Base-by-base conservation (phyloP, 2,113 vertebrate species). In the Neogale vison region DNA sequence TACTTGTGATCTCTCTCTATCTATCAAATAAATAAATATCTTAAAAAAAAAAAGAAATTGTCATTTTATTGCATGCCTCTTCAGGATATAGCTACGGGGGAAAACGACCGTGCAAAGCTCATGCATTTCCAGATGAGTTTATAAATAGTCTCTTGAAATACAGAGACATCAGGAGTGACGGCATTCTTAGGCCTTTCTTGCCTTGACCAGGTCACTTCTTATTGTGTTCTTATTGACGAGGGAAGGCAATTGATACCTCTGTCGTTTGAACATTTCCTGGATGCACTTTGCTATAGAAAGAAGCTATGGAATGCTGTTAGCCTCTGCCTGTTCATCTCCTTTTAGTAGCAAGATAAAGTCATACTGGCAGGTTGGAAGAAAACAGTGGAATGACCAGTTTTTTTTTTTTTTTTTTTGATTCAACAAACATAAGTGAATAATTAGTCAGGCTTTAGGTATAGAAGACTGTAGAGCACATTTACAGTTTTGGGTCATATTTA, bases 401-500 rank as follows among this genome's bases (percentile, higher is more conserved):
- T 79, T 17, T 52, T 52, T 15, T 52, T 52, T 52, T 52, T 55
- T 1, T 79, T 97, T 96, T 97, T 96, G 77, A 36, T 92, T 90
- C 77, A 97, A 93, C 72, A 91, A 97, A 90, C 67, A 88, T 96
- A 96, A 96, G 88, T 81, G 84, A 96, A 96, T 95, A 55, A 89
- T 92, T 95, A 96, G 65, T 88, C 59, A 84, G 88, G 13, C 31
- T 91, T 94, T 91, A 84, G 93, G 72, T 50, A 6, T 86, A 87
- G 96, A 92, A 97, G 85, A 88, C 23, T 39, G 5, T 45, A 50
- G n/a, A 85, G 72, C 9, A 47, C 36, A 79, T 91, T 95, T 94
- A 83, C 24, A 92, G 31, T 69, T 76, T 11, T 7, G 11, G 95
- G 81, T 90, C 88, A 45, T 67, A 83, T 84, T 96, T 90, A 93